Percentiles rank a stretch among this genome's conserved stretches.
phyloP scores from a whole-genome alignment of 2,888 invertebrate species.

The Ditylenchus weischeri region DNA sequence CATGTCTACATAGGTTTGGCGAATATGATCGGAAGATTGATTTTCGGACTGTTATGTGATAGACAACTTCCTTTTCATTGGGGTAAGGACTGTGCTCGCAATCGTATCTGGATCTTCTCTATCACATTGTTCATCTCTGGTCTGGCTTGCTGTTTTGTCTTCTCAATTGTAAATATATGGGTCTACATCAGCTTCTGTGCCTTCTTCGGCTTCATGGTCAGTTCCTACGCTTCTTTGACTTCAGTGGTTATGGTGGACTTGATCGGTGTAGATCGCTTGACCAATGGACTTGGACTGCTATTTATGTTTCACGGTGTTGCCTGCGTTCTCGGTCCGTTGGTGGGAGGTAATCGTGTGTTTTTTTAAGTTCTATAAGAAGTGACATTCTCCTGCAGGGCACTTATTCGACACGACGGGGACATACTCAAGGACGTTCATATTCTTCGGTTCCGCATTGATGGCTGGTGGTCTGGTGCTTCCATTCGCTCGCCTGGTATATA shows the following conservation, averaged over 20 bases:
- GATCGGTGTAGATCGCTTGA: constrained; percentile 87
- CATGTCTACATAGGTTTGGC: constrained; percentile 68
- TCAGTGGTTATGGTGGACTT: constrained; percentile 95
- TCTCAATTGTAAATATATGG: constrained; percentile 72
- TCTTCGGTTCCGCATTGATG: constrained; percentile 70
- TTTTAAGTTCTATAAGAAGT: no score
- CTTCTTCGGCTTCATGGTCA: constrained; percentile 56
- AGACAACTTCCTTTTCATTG: constrained; percentile 64
- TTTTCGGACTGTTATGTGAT: constrained; percentile 71
- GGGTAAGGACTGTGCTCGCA: constrained; percentile 73
- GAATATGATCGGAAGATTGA: constrained; percentile 82
- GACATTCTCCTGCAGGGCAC: constrained; percentile 67
- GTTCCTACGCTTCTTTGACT: constrained; percentile 83
- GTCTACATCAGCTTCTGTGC: constrained; percentile 75
- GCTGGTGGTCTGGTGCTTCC: neutral
- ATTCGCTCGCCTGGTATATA: no score
- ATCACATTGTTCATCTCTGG: constrained; percentile 82
- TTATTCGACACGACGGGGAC: constrained; percentile 74
- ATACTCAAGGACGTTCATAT: constrained; percentile 81
- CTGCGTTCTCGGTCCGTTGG: constrained; percentile 77
- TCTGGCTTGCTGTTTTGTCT: constrained; percentile 78
- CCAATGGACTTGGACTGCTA: constrained; percentile 92
- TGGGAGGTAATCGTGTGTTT: constrained; percentile 68
- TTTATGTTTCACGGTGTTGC: constrained; percentile 91
- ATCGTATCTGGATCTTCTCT: constrained; percentile 85